Conservation (phyloP, 2,113 vertebrate species). For the Oreochromis niloticus region DNA sequence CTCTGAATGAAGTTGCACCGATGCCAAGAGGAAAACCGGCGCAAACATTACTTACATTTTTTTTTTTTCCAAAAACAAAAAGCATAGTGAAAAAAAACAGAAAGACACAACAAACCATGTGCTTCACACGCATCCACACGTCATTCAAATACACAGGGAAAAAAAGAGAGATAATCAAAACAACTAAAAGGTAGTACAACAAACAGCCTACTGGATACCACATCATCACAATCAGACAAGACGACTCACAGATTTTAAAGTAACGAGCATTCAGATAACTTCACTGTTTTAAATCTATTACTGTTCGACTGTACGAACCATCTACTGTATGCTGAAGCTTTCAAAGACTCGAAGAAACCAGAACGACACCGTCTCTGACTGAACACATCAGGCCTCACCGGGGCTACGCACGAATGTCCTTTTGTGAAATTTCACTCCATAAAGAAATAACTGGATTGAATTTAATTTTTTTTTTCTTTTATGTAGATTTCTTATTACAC, state of each 20-base stretch:
- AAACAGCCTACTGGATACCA: slow-evolving; percentile 44
- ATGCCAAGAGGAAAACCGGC: not conserved
- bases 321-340: slow-evolving; percentile 28
- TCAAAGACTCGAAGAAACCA: slow-evolving; percentile 8
- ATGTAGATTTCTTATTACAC: slow-evolving; percentile 51
- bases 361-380: not conserved
- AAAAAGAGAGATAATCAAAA: slow-evolving; percentile 18
- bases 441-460: slow-evolving; percentile 25
- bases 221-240: slow-evolving; percentile 60
- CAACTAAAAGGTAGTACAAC: slow-evolving; percentile 19
- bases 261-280: slow-evolving; percentile 53
- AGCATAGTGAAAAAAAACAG: not conserved
- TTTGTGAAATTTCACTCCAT: slow-evolving; percentile 2
- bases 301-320: slow-evolving; percentile 46
- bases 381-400: not conserved
- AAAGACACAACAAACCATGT: slow-evolving; percentile 18
- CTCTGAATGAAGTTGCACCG: slow-evolving; percentile 15
- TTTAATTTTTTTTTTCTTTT: slow-evolving; percentile 38
- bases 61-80: not conserved
- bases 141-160: not conserved
- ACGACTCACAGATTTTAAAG: slow-evolving; percentile 62
- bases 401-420: not conserved
- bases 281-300: slow-evolving; percentile 63
- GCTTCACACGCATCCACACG: slow-evolving; percentile 34
- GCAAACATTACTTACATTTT: not conserved